These are phyloP conservation scores for Patella vulgata DNA, from an alignment of 1,140 invertebrate species.

Conservation along the genomic window DNA sequence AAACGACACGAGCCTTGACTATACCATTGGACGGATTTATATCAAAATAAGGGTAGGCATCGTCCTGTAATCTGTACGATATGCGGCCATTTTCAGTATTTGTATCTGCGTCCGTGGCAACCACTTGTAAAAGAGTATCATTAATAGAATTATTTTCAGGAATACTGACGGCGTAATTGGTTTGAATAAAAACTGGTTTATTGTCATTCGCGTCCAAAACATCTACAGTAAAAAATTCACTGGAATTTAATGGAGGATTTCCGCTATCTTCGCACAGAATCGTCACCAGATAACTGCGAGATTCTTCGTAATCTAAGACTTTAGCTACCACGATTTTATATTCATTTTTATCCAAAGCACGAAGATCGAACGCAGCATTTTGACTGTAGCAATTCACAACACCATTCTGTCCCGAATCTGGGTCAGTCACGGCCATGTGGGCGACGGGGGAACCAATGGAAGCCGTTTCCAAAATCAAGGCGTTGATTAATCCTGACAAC, in stretches of 20 bases:
- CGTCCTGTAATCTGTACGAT: no score
- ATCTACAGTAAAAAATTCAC: constrained; percentile 88
- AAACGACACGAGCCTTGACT: no score
- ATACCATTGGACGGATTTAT: no score
- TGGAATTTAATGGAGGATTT: constrained; percentile 79
- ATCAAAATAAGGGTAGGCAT: no score
- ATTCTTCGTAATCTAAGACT: constrained; percentile 35
- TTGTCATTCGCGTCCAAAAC: constrained; percentile 96
- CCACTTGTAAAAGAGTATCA: constrained; percentile 66
- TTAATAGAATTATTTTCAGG: constrained; percentile 92
- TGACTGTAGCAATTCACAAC: constrained; percentile 22
- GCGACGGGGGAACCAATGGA: constrained; percentile 71
- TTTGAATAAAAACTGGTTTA: constrained; percentile 59
- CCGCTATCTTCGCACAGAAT: constrained; percentile 72
- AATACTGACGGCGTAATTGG: constrained; percentile 76
- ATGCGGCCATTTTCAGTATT: constrained; percentile 66
- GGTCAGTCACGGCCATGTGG: constrained; percentile 33
- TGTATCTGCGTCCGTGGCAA: constrained; percentile 66
- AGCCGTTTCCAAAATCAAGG: constrained; percentile 92
- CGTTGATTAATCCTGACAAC: constrained; percentile 83
- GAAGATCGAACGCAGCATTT: constrained; percentile 60
- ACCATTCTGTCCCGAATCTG: constrained; percentile 37
- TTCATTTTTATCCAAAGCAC: constrained; percentile 21
- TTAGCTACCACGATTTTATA: constrained; percentile 33
- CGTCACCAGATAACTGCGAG: constrained; percentile 34